Conservation (phyloP, 2,888 invertebrate species). For the Acanthosepion esculentum region DNA sequence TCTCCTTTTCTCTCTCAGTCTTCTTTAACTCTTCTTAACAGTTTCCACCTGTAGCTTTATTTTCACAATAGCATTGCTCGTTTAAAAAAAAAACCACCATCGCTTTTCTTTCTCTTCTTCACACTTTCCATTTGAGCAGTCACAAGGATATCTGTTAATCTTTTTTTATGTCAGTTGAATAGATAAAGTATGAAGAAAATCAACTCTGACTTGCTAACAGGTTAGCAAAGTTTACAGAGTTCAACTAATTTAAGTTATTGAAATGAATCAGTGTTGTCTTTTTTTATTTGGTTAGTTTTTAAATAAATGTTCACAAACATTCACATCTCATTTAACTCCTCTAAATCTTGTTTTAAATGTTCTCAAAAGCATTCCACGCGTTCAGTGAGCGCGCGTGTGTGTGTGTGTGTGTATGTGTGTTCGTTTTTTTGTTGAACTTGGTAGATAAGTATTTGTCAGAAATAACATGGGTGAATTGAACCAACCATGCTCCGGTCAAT, state of each 20-base stretch:
- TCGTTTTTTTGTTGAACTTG: too few relatives aligned
- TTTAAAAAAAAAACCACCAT: not conserved
- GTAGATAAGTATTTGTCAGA: too few relatives aligned
- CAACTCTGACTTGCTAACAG: not conserved
- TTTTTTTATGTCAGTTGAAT: slow-evolving; percentile 8
- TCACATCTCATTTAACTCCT: not conserved
- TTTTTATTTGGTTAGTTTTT: not conserved
- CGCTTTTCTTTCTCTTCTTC: not conserved
- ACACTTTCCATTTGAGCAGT: not conserved
- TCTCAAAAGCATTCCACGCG: not conserved
- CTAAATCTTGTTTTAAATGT: not conserved
- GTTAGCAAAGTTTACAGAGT: not conserved
- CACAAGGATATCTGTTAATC: not conserved
- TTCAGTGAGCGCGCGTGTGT: not conserved
- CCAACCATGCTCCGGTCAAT: not conserved
- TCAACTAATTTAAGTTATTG: not conserved
- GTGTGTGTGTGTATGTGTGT: not conserved
- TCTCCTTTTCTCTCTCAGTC: too few relatives aligned
- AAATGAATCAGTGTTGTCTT: not conserved
- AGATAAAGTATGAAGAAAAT: not conserved
- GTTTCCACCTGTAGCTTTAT: not conserved
- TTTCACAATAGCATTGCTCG: not conserved
- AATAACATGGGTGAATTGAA: not conserved
- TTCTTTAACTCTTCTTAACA: too few relatives aligned
- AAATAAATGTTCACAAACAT: not conserved